These are phyloP conservation scores for Luperina nickerlii DNA, from an alignment of 2,888 invertebrate species.

Conservation along the genomic window DNA sequence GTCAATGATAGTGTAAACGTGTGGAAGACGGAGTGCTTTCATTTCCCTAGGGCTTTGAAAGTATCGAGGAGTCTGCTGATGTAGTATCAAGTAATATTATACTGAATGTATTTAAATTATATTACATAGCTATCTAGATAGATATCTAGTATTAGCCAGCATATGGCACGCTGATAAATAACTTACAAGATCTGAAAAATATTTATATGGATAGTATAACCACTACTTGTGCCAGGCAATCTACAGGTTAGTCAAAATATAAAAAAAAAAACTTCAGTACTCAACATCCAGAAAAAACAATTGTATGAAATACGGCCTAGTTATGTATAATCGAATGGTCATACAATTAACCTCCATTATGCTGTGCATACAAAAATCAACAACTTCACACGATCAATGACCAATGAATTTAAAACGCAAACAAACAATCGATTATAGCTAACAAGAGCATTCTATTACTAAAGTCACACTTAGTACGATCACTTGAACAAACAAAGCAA, in stretches of 20 bases:
- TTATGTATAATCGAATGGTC: neutral
- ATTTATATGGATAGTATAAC: neutral
- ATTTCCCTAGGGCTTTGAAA: neutral
- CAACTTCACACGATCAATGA: neutral
- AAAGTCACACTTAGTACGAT: constrained; percentile 70
- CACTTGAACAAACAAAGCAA: constrained; percentile 78
- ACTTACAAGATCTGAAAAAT: neutral
- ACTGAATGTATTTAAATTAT: neutral
- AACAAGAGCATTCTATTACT: constrained; percentile 53
- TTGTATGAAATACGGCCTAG: too few relatives aligned
- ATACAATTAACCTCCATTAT: neutral
- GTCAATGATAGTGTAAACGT: constrained; percentile 12
- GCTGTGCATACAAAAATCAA: neutral
- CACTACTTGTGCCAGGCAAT: neutral
- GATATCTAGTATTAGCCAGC: too few relatives aligned
- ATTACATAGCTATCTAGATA: neutral
- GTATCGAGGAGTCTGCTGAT: neutral
- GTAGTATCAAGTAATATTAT: neutral
- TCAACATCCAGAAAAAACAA: too few relatives aligned
- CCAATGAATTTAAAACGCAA: constrained; percentile 11
- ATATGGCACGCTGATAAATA: neutral
- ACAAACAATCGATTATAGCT: constrained; percentile 50
- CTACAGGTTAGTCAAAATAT: neutral
- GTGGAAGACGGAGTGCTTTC: constrained; percentile 29
- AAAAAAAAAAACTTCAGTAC: neutral